These are phyloP conservation scores for Pagrus major DNA, from an alignment of 2,113 vertebrate genomes.

Conservation along the genomic window DNA sequence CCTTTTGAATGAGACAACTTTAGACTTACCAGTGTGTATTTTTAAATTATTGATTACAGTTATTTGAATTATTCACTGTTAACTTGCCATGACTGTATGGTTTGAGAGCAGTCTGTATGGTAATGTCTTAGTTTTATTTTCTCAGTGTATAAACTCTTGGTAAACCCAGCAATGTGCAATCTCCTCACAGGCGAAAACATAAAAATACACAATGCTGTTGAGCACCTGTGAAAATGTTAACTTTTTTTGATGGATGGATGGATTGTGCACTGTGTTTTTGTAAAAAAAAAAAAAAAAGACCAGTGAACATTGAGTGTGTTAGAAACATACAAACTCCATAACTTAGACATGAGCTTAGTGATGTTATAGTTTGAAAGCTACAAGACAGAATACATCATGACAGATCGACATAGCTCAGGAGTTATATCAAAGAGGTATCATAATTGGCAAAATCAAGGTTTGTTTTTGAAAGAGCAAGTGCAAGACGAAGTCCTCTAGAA, in stretches of 20 bases:
- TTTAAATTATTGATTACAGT: constrained; percentile 32
- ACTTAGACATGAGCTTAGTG: too few relatives aligned
- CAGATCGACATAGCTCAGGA: too few relatives aligned
- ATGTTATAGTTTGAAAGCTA: too few relatives aligned
- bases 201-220: background rate
- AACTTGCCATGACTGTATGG: constrained; percentile 12
- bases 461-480: too few relatives aligned
- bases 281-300: too few relatives aligned
- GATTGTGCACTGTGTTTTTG: too few relatives aligned
- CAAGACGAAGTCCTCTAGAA: too few relatives aligned
- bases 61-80: constrained; percentile 48
- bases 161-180: background rate
- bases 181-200: background rate
- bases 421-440: too few relatives aligned
- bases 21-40: constrained; percentile 17
- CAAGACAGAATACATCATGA: too few relatives aligned
- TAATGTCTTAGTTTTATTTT: background rate
- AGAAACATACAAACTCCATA: too few relatives aligned
- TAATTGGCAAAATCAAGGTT: too few relatives aligned
- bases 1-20: constrained; percentile 22
- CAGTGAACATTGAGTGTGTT: too few relatives aligned
- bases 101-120: constrained; percentile 8
- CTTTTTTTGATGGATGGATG: background rate
- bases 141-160: background rate
- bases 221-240: background rate